Conservation (phyloP, 2,113 vertebrate species). For the Condylura cristata region DNA sequence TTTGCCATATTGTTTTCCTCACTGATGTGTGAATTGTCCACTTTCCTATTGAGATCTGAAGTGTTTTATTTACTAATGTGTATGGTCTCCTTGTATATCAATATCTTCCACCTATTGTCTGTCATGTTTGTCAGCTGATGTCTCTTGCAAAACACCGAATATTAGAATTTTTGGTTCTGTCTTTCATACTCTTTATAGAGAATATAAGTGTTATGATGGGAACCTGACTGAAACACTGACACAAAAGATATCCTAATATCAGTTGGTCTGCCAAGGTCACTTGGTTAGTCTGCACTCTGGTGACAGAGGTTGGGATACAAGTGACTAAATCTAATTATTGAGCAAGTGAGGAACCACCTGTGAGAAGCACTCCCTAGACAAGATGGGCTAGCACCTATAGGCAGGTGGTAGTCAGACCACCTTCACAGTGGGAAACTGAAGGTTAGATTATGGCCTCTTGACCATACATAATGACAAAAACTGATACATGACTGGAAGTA, state of each 20-base stretch:
- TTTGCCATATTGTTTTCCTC: not conserved
- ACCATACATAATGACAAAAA: not conserved
- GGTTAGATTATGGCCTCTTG: not conserved
- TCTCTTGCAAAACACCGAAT: not conserved
- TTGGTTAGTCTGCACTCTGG: not conserved
- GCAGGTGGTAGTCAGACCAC: not conserved
- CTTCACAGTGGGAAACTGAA: not conserved
- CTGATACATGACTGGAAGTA: not conserved
- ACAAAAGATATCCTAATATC: not conserved
- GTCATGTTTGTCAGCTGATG: not conserved
- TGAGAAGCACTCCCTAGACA: not conserved
- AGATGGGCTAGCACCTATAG: not conserved
- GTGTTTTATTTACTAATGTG: not conserved
- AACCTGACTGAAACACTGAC: not conserved
- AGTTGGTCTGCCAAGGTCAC: not conserved
- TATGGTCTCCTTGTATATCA: not conserved
- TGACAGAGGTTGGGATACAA: not conserved
- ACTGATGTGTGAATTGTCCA: not conserved
- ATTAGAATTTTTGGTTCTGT: not conserved
- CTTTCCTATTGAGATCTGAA: not conserved
- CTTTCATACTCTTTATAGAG: not conserved
- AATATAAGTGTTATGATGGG: not conserved
- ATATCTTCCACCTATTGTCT: not conserved
- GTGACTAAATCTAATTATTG: not conserved
- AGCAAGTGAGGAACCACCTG: not conserved